A percentile compares a stretch with the other conserved stretches of the same genome.
These are phyloP conservation scores for Leuciscus idus DNA, from an alignment of 2,113 vertebrate genomes.

Conservation along the genomic window DNA sequence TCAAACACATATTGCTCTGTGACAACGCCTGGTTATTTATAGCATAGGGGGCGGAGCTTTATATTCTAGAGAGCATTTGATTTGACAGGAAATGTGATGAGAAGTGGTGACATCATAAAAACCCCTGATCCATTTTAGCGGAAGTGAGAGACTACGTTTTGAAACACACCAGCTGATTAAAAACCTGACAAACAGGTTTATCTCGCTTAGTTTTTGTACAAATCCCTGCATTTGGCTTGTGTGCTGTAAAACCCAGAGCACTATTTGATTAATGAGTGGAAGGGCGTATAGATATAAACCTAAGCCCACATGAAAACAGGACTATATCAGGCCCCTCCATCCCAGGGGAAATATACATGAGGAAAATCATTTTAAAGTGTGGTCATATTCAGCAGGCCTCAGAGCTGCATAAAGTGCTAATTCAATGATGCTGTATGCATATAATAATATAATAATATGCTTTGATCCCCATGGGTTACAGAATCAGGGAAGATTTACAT, in stretches of 20 bases:
- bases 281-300: not conserved
- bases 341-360: constrained; percentile 14
- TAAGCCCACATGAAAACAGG: not conserved
- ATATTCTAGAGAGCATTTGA: too few species aligned
- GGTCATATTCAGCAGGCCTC: not conserved
- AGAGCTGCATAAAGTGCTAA: not conserved
- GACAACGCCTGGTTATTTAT: too few species aligned
- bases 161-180: too few species aligned
- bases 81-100: too few species aligned
- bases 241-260: not conserved
- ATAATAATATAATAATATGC: constrained; percentile 3
- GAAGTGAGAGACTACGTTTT: too few species aligned
- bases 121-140: too few species aligned
- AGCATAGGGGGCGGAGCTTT: too few species aligned
- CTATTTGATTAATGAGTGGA: constrained; percentile 20
- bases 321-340: not conserved
- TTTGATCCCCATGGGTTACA: not conserved
- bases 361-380: constrained; percentile 11
- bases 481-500: constrained; percentile 17
- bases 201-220: not conserved
- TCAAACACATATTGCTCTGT: too few species aligned
- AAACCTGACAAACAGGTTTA: not conserved
- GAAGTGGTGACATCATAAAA: too few species aligned
- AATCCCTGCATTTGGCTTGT: not conserved
- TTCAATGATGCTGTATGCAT: not conserved